Conservation (phyloP, 2,113 vertebrate species). For the Sterrhoptilus dennistouni region DNA sequence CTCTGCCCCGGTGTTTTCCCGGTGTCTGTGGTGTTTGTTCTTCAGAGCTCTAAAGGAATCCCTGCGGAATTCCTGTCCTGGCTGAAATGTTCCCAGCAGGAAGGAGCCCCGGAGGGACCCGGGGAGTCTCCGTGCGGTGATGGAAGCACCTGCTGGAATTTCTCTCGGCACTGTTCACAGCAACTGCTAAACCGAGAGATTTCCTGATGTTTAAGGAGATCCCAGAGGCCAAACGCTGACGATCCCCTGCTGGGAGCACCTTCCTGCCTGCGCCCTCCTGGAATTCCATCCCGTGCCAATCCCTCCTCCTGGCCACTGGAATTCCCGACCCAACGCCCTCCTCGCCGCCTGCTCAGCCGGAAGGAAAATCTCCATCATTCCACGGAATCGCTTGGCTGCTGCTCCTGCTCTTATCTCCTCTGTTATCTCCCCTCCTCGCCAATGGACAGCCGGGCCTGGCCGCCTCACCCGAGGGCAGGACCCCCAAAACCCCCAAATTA, state of each 20-base stretch:
- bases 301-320: neutral
- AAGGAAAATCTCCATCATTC: neutral
- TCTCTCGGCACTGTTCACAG: neutral
- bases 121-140: accelerated
- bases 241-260: neutral
- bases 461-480: neutral
- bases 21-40: neutral
- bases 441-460: accelerated
- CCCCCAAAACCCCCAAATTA: neutral
- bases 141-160: neutral
- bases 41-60: neutral
- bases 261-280: neutral
- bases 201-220: accelerated
- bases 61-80: neutral
- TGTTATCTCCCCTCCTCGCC: neutral
- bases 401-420: neutral
- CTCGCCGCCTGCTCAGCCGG: neutral
- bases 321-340: neutral
- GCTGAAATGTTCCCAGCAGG: neutral
- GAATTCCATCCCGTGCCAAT: neutral
- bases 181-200: neutral
- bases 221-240: neutral
- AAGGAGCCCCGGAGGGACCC: accelerated
- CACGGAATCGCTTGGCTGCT: neutral
- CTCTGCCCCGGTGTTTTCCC: neutral